Conservation (phyloP, 2,888 invertebrate genomes). For the Cordilura impudica region DNA sequence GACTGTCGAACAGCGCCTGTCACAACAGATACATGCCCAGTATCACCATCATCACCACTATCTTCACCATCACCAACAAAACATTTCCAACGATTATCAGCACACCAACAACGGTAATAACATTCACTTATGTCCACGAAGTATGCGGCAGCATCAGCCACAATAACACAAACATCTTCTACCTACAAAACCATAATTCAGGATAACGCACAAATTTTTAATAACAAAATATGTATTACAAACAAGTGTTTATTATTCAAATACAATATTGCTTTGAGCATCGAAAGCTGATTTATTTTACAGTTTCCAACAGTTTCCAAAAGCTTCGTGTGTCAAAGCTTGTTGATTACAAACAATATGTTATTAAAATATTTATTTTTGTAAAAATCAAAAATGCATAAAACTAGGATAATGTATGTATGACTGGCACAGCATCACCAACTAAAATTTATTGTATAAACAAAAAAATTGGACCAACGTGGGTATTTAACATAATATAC, state of each 20-base stretch:
- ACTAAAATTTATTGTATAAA: background rate
- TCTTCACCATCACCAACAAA: conserved; percentile 33
- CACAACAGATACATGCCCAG: conserved; percentile 33
- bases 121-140: conserved; percentile 42
- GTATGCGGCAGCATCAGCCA: conserved; percentile 38
- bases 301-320: background rate
- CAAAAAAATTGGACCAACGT: background rate
- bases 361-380: background rate
- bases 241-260: background rate
- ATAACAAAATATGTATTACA: background rate
- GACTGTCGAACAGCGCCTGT: conserved; percentile 36
- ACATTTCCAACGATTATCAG: conserved; percentile 33
- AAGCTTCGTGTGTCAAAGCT: background rate
- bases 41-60: conserved; percentile 45
- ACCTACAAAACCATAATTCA: conserved; percentile 31
- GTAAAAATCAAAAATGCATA: background rate
- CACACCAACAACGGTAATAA: conserved; percentile 18
- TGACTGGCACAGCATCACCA: background rate
- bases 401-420: background rate
- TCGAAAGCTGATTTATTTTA: background rate
- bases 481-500: background rate
- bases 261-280: background rate
- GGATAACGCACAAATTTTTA: conserved; percentile 38
- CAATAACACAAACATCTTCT: conserved; percentile 42
- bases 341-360: background rate